Evolutionary conservation across 2,888 invertebrate species (phyloP).

Genomic region (Malachius bipustulatus): DNA sequence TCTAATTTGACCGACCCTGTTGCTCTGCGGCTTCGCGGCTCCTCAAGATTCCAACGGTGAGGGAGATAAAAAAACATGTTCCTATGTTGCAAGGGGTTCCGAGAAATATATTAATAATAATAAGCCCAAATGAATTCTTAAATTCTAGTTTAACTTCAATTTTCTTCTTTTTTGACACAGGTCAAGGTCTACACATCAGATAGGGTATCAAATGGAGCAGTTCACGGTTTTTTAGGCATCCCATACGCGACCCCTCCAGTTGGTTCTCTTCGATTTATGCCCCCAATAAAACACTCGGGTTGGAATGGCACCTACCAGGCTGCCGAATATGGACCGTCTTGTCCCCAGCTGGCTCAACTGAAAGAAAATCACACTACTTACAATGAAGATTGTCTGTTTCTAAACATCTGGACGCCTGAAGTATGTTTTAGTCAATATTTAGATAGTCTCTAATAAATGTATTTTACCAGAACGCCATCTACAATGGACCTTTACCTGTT

Average conservation of each 20-base stretch:
- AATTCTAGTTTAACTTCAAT: too few species aligned
- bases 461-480: background rate
- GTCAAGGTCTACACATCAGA: slow-evolving; percentile 53
- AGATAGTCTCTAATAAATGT: slow-evolving; percentile 4
- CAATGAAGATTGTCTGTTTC: slow-evolving; percentile 76
- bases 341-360: slow-evolving; percentile 47
- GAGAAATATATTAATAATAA: too few species aligned
- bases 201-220: slow-evolving; percentile 48
- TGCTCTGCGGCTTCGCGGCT: too few species aligned
- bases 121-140: too few species aligned
- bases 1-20: too few species aligned
- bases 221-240: slow-evolving; percentile 63
- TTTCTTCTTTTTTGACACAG: slow-evolving; percentile 36
- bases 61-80: too few species aligned
- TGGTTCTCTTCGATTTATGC: slow-evolving; percentile 61
- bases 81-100: too few species aligned
- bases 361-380: slow-evolving; percentile 28
- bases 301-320: slow-evolving; percentile 61
- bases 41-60: too few species aligned
- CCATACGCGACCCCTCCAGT: slow-evolving; percentile 72
- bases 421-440: slow-evolving; percentile 33
- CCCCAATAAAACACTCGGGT: slow-evolving; percentile 57
- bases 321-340: slow-evolving; percentile 55
- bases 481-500: slow-evolving; percentile 43
- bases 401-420: slow-evolving; percentile 83